Percentiles rank a stretch among this genome's conserved stretches.
Evolutionary conservation across 2,888 invertebrate genomes (phyloP).

Genomic region (Ormyrus rosae): DNA sequence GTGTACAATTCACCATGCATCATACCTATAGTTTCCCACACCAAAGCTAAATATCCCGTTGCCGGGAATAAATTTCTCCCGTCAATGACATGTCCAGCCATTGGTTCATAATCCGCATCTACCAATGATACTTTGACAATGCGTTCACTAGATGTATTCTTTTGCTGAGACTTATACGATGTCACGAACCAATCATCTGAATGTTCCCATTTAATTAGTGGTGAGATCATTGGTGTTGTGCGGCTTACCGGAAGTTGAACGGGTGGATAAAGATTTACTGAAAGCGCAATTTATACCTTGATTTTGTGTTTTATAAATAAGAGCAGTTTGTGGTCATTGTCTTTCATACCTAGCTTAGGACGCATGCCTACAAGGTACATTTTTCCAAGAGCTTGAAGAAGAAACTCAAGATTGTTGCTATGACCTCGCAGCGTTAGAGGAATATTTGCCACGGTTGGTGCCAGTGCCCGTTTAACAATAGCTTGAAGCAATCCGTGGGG

Average conservation of each 20-base stretch:
- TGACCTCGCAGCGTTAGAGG: slow-evolving; percentile 86
- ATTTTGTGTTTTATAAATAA: too few relatives aligned
- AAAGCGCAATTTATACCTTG: background rate
- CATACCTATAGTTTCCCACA: slow-evolving; percentile 86
- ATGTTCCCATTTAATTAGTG: slow-evolving; percentile 93
- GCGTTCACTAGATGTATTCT: slow-evolving; percentile 82
- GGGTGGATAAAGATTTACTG: slow-evolving; percentile 79
- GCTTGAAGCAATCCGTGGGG: slow-evolving; percentile 94
- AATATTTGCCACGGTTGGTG: slow-evolving; percentile 83
- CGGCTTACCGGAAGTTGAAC: slow-evolving; percentile 89
- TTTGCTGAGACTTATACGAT: slow-evolving; percentile 82
- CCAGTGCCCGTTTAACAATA: slow-evolving; percentile 87
- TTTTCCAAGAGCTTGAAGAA: slow-evolving; percentile 82
- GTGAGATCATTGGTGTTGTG: slow-evolving; percentile 90
- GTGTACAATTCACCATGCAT: slow-evolving; percentile 81
- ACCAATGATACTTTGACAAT: slow-evolving; percentile 79
- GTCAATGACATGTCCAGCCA: slow-evolving; percentile 90
- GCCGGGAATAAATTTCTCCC: slow-evolving; percentile 90
- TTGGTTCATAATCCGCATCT: slow-evolving; percentile 83
- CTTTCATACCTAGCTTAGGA: slow-evolving; percentile 78
- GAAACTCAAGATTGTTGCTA: slow-evolving; percentile 80
- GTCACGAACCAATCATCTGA: slow-evolving; percentile 84
- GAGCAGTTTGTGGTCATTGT: too few relatives aligned
- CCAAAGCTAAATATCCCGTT: slow-evolving; percentile 87
- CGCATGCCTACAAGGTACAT: slow-evolving; percentile 87